phyloP scores from a whole-genome alignment of 2,113 vertebrate species.

The Entelurus aequoreus region DNA sequence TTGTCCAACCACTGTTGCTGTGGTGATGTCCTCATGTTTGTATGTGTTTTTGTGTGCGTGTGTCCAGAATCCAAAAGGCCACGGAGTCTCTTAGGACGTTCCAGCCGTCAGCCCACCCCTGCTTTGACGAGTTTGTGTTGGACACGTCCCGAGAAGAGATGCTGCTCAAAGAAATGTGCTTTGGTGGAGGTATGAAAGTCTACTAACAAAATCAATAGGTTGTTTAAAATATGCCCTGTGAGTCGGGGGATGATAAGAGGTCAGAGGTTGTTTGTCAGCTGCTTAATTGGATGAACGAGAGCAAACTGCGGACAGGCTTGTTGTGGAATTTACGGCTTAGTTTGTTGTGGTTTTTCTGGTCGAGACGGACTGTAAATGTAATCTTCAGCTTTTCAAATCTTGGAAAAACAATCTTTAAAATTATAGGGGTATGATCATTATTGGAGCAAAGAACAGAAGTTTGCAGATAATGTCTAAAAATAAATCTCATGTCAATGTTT shows the following conservation, averaged over 20 bases:
- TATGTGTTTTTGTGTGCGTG: neutral
- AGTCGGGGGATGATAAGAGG: conserved; percentile 26
- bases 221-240: conserved; percentile 1
- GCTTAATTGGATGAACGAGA: conserved; percentile 30
- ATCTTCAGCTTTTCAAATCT: too few species aligned
- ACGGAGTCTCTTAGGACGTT: conserved; percentile 90
- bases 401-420: too few species aligned
- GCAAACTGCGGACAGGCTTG: conserved; percentile 1
- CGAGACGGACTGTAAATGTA: neutral
- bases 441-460: conserved; percentile 8
- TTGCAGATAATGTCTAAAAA: conserved; percentile 2
- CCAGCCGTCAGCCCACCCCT: conserved; percentile 81
- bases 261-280: conserved; percentile 29
- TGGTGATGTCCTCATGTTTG: neutral
- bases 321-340: conserved; percentile 17
- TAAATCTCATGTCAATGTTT: neutral
- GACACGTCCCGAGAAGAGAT: conserved; percentile 83
- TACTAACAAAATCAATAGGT: conserved; percentile 17
- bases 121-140: conserved; percentile 88
- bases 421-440: too few species aligned
- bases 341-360: conserved; percentile 24
- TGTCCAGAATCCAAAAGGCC: conserved; percentile 88
- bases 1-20: neutral
- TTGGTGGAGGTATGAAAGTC: conserved; percentile 75
- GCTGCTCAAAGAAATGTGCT: conserved; percentile 82